These are phyloP conservation scores for Pteronotus mesoamericanus DNA, from an alignment of 2,797 vertebrate species.

Conservation along the genomic window DNA sequence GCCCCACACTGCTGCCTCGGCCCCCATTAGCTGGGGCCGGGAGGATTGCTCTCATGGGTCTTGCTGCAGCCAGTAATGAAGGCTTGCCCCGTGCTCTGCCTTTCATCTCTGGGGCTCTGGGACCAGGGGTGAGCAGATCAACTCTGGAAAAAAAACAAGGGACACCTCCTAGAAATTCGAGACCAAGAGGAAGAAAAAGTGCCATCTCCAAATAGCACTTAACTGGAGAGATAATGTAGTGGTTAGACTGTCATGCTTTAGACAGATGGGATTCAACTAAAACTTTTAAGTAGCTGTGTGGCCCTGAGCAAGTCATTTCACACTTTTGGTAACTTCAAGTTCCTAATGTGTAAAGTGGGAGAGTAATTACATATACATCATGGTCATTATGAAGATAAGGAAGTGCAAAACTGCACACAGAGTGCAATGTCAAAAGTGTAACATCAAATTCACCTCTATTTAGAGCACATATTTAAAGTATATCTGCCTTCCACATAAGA, in stretches of 20 bases:
- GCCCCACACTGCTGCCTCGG: constrained; percentile 74
- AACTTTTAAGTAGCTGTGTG: not conserved
- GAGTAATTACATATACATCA: not conserved
- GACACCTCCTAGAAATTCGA: not conserved
- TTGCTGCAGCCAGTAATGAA: constrained; percentile 83
- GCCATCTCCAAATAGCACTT: not conserved
- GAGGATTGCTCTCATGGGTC: constrained; percentile 88
- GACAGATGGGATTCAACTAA: not conserved
- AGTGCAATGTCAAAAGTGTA: not conserved
- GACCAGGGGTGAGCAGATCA: constrained; percentile 69
- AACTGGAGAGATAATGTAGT: not conserved
- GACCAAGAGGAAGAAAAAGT: constrained; percentile 3
- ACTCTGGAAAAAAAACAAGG: constrained; percentile 69
- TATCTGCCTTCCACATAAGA: not conserved
- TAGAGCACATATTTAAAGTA: not conserved
- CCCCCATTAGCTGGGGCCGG: constrained; percentile 83
- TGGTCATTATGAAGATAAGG: not conserved
- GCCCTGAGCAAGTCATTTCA: not conserved
- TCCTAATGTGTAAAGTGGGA: not conserved
- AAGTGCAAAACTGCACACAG: not conserved
- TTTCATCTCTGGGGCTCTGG: constrained; percentile 81
- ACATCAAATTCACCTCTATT: not conserved
- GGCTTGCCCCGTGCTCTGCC: constrained; percentile 80
- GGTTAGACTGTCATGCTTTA: not conserved
- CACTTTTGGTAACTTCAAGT: not conserved